Base-by-base conservation (phyloP, 1,140 invertebrate species). In the Diprion similis region DNA sequence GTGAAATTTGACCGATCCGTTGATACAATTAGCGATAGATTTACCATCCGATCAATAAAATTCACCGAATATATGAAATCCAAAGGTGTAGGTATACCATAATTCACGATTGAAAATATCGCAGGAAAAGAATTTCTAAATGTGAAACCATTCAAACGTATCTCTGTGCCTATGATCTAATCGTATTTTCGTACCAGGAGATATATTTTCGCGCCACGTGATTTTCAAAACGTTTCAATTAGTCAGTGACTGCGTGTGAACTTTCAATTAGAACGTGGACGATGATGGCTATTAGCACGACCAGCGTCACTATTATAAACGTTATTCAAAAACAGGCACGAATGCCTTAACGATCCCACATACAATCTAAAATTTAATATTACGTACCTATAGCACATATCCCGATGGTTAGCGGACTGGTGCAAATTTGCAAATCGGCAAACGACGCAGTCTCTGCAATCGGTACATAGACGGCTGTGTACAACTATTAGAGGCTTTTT, bases 231-330 rank as follows among this genome's bases (percentile, higher is more conserved):
- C 46, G 59, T 47, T 66, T 65, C 24, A 59, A 59, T 59, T 59
- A 59, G 37, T 64, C 47, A 67, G 64, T 46, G 66, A 68, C 47
- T 19, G 71, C 59, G 71, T 76, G 71, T 76, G 70, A 70, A 65
- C 47, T 73, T 76, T 65, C 71, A 76, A 76, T 76, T 76, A 76
- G 75, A 76, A 37, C 71, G 59, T 70, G 65, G 45, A n/a, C 69
- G 66, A 24, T 68, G 59, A 73, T 48, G 47, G 70, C 70, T 51
- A 72, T 75, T 75, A 75, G 66, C 71, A 64, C 17, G 13, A 46
- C 45, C 71, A 59, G 11, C 51, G 51, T 8, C 8, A 59, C 51
- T 59, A 9, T 59, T 37, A 37, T 59, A 59, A 17, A 59, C 11
- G 51, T 17, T 17, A 59, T 59, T 59, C 51, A 17, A 59, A 17